These are phyloP conservation scores for Hippopotamyrus pictus DNA, from an alignment of 2,797 vertebrate species.

Conservation along the genomic window DNA sequence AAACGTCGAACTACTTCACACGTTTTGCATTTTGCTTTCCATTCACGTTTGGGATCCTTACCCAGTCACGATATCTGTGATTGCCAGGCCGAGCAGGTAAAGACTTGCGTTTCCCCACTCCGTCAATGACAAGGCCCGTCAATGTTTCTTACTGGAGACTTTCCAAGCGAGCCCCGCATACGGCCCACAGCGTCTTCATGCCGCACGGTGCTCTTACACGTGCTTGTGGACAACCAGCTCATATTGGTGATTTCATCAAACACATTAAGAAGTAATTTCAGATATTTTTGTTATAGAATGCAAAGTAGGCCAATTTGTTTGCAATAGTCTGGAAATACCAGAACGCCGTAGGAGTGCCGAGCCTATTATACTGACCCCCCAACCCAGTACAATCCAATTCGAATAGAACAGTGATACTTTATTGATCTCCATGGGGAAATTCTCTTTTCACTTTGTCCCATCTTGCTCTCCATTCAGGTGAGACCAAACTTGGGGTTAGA, in stretches of 20 bases:
- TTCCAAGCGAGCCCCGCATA: neutral
- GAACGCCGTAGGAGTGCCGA: neutral
- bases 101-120: neutral
- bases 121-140: neutral
- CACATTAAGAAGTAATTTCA: neutral
- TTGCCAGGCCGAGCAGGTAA: neutral
- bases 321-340: neutral
- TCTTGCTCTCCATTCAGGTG: neutral
- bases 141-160: neutral
- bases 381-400: neutral
- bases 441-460: neutral
- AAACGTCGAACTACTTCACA: neutral
- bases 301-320: neutral
- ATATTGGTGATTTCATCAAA: neutral
- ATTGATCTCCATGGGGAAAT: neutral
- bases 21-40: neutral
- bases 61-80: neutral
- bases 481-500: neutral
- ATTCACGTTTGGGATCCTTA: neutral
- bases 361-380: neutral
- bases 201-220: neutral
- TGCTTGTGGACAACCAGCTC: neutral
- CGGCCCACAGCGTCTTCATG: neutral
- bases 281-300: neutral
- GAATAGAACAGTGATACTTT: neutral